Percentiles rank a stretch among this genome's conserved stretches.
Conservation (phyloP, 2,888 invertebrate species). For the Timema cristinae region DNA sequence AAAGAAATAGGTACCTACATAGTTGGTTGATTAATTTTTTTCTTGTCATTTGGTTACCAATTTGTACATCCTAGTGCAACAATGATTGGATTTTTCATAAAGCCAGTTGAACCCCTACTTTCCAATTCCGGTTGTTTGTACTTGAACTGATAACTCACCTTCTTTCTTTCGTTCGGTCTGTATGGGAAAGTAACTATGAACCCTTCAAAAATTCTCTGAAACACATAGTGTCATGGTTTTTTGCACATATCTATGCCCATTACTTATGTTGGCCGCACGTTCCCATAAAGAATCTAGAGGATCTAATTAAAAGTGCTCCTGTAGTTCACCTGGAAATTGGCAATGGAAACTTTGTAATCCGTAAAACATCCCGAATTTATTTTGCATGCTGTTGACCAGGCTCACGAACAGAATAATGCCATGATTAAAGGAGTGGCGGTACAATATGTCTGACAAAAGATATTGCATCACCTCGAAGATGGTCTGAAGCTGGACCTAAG, state of each 20-base stretch:
- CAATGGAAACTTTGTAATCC: background rate
- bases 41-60: too few species aligned
- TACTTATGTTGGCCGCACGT: background rate
- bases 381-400: background rate
- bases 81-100: background rate
- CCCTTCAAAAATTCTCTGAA: slow-evolving; percentile 1
- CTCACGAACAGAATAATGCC: background rate
- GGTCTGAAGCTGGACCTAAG: background rate
- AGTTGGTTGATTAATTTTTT: too few species aligned
- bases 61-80: background rate
- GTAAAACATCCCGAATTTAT: background rate
- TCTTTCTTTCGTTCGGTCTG: background rate
- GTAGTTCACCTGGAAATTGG: background rate
- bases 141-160: too few species aligned
- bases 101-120: background rate
- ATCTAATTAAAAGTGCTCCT: background rate
- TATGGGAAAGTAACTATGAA: background rate
- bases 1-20: too few species aligned
- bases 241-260: background rate
- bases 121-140: background rate
- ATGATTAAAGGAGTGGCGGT: too few species aligned
- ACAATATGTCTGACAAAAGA: too few species aligned
- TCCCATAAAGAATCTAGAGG: background rate
- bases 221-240: background rate
- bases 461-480: background rate